Evolutionary conservation across 2,888 invertebrate genomes (phyloP).

Genomic region (Sphaeridia pumilis): DNA sequence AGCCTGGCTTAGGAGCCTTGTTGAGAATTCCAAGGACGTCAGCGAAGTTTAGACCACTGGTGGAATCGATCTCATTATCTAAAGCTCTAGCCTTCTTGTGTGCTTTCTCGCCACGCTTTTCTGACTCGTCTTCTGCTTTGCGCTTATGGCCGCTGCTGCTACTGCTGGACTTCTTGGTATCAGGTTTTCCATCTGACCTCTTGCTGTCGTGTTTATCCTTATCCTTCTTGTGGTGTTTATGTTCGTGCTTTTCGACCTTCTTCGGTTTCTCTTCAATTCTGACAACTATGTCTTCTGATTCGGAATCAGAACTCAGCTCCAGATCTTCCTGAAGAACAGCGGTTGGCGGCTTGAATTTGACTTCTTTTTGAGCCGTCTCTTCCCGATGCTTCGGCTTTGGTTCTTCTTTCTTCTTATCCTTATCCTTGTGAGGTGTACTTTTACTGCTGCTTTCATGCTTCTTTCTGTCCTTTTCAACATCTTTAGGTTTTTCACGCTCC

Average conservation of each 20-base stretch:
- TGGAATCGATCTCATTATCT: constrained; percentile 30
- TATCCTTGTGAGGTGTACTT: too few species aligned
- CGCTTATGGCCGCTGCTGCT: constrained; percentile 4
- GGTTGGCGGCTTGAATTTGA: too few species aligned
- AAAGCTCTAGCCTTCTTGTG: constrained; percentile 9
- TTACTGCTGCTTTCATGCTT: background rate
- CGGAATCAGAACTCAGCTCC: too few species aligned
- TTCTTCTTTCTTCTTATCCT: too few species aligned
- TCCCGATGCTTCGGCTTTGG: constrained; percentile 1
- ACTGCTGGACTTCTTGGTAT: too few species aligned
- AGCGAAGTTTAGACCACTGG: constrained; percentile 47
- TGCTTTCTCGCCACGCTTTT: constrained; percentile 6
- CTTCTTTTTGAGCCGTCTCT: background rate
- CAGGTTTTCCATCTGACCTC: too few species aligned
- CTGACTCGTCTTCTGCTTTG: constrained; percentile 11
- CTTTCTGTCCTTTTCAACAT: constrained; percentile 2
- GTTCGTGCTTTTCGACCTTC: constrained; percentile 13
- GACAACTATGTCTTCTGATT: background rate
- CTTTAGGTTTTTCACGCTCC: constrained; percentile 14
- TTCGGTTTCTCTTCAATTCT: background rate
- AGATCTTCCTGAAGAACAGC: too few species aligned
- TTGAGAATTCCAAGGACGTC: constrained; percentile 69
- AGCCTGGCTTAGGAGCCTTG: constrained; percentile 37
- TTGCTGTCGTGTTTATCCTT: constrained; percentile 1
- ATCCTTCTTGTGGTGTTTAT: constrained; percentile 2